A percentile compares a stretch with the other conserved stretches of the same genome.
These are phyloP conservation scores for Blastomussa wellsi DNA, from an alignment of 92 coral and sea anemone species.

Conservation along the genomic window DNA sequence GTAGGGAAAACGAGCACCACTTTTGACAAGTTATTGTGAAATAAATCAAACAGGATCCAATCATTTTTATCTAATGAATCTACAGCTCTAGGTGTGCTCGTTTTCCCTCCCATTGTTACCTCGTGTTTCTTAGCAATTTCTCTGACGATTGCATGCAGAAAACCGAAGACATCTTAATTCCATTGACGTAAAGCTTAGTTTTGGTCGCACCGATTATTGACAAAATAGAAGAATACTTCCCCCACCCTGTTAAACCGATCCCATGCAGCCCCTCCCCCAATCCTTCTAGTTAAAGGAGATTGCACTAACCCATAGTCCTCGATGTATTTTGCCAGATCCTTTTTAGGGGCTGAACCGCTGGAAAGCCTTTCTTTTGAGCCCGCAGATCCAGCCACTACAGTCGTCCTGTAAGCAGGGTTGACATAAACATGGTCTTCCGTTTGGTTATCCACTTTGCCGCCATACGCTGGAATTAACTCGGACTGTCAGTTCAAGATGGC, in stretches of 20 bases:
- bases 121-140: no score
- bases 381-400: constrained; percentile 86
- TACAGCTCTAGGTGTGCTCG: no score
- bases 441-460: constrained; percentile 53
- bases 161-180: no score
- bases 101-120: no score
- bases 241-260: not conserved
- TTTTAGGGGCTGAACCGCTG: constrained; percentile 63
- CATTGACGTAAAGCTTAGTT: no score
- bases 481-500: not conserved
- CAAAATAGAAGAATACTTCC: not conserved
- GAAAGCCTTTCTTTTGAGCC: constrained; percentile 82
- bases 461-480: constrained; percentile 52
- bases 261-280: not conserved
- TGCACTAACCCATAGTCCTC: constrained; percentile 78
- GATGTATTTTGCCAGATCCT: constrained; percentile 54
- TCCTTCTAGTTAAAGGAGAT: not conserved
- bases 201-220: no score
- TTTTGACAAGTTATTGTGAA: no score
- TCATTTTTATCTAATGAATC: no score
- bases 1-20: no score
- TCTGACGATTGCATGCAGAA: no score
- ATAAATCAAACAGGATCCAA: no score
- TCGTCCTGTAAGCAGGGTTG: constrained; percentile 76
- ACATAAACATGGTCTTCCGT: constrained; percentile 43